Evolutionary conservation across 2,797 vertebrate genomes (phyloP), one percentile per base, ranked within the genome.

Genomic region (Cuniculus paca): DNA sequence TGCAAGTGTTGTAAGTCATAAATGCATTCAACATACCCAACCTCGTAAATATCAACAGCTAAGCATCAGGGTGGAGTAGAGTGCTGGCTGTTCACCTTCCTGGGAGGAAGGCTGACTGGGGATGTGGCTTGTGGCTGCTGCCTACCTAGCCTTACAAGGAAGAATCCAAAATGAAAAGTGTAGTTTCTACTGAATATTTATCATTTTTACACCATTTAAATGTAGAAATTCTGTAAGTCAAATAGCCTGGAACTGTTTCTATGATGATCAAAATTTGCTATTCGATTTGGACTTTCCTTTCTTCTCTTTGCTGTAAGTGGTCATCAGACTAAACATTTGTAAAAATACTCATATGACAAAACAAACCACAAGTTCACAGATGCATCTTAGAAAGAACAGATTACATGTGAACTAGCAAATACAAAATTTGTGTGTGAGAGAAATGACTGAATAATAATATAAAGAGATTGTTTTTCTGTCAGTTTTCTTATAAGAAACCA

Each of bases 371-470:
- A 70, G 45, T 63, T 39, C 19, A 50, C 24, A 93, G 82, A 84
- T 90, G 5, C 7, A 94, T 5, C 20, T 54, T 10, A 39, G 68
- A 95, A 39, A 81, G n/a, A 65, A 36, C 20, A 83, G 45, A 80
- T 7, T 74, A 80, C 54, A 75, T 34, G 9, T 92, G 85, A 11
- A 0, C 19, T 4, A 75, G 68, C 24, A 10, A 85, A 60, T 88
- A 88, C 60, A 86, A 86, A 17, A 26, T 8, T 60, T 60, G 5
- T 72, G 24, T 45, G 45, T 50, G 45, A 58, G 63, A 90, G 24
- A 91, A 93, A 87, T 90, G 17, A 50, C 0, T 52, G 14, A 91
- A 95, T 77, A 16, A 61, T 95, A 60, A 22, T 93, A 95, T 82
- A 6, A 7, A 86, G 72, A 54, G 13, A 81, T 70, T 90, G 48